These are phyloP conservation scores for Tinamus major DNA, from an alignment of 2,797 vertebrate species.

Conservation along the genomic window DNA sequence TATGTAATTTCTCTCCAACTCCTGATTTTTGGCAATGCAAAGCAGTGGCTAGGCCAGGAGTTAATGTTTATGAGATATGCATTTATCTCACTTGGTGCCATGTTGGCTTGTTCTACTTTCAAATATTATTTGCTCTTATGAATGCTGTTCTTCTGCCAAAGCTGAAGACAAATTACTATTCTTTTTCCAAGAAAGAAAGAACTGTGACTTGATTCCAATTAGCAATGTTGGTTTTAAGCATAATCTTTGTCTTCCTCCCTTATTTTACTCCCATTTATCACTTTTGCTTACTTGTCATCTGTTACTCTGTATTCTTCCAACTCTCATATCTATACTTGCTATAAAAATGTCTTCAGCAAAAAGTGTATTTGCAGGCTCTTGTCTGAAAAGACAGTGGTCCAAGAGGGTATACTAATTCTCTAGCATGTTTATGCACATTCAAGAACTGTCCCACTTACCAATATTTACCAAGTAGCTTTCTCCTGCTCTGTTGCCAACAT, in stretches of 20 bases:
- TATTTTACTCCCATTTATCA: constrained; percentile 17
- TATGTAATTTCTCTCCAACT: constrained; percentile 41
- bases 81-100: constrained; percentile 71
- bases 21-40: constrained; percentile 24
- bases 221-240: constrained; percentile 11
- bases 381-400: neutral
- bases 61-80: constrained; percentile 75
- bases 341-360: neutral
- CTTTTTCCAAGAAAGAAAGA: constrained; percentile 30
- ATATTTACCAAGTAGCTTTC: neutral
- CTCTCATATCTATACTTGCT: neutral
- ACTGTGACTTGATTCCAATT: constrained; percentile 5
- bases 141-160: constrained; percentile 53
- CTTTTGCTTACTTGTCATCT: constrained; percentile 24
- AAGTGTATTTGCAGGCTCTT: neutral
- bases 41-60: constrained; percentile 57
- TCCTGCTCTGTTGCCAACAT: neutral
- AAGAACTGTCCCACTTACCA: neutral
- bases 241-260: constrained; percentile 17
- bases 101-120: constrained; percentile 58
- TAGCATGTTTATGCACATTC: neutral
- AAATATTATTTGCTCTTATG: constrained; percentile 60
- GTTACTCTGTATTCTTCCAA: neutral
- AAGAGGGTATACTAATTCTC: neutral
- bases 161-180: constrained; percentile 24